Base-by-base conservation (phyloP, 2,888 invertebrate genomes). In the Hylaea fasciaria region DNA sequence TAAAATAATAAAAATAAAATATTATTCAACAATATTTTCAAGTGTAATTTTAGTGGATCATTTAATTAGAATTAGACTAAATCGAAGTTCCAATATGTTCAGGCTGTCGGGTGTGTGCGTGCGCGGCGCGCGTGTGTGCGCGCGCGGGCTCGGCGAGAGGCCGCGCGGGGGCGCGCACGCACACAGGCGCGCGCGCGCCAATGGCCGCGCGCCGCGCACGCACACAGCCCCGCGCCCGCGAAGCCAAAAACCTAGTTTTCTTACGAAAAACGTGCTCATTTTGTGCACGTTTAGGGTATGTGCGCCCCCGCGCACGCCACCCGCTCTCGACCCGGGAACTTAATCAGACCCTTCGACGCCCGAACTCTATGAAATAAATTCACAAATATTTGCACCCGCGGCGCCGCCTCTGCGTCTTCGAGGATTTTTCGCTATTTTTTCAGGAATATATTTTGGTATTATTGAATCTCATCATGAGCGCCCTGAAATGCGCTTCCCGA, bases 121-220 rank as follows among this genome's bases (percentile, higher is more conserved):
- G 71, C 65, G 69, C 71, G 60, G 67, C 64, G 72, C 50, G 70
- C 61, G 70, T 65, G 68, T 71, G 60, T 65, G 72, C 69, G 76
- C 76, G 3, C 72, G 79, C 68, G 69, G 71, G 74, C 69, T 71
- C 64, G 73, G 73, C 74, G 82, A 81, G 86, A 83, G 84, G 86
- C 85, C 83, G 85, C 81, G 83, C 83, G 83, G 85, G 85, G 81
- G 85, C 83, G 84, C 81, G 69, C 82, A 75, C 84, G 68, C 85
- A 80, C 83, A 81, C 82, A 63, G 77, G 74, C 80, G 75, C 79
- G 72, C 71, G 60, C 81, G 55, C 79, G 78, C 87, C 87, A 87
- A 87, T 87, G 81, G 81, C 80, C 81, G 86, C 82, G 80, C 82
- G 79, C 76, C 80, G 70, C 67, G 59, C 83, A 81, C 85, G 73